Evolutionary conservation across 2,888 invertebrate genomes (phyloP), one percentile per base, ranked within the genome.

Genomic region (Melanchra persicariae): DNA sequence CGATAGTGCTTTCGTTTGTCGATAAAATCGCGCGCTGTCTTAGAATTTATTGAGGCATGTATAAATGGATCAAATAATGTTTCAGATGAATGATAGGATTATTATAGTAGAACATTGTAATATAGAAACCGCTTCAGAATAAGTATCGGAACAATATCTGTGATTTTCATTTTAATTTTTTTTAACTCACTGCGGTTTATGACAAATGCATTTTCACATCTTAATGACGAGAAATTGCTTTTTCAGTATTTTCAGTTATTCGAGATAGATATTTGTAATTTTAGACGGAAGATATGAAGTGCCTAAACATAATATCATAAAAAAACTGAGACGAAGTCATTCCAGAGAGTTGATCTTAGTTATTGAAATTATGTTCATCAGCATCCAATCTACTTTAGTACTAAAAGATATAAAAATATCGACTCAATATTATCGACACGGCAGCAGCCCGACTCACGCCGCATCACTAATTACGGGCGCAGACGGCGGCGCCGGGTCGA

Each of bases 381-480:
- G n/a, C n/a, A n/a, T n/a, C n/a, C n/a, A n/a, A n/a, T n/a, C n/a
- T n/a, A n/a, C n/a, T n/a, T n/a, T n/a, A n/a, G n/a, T 12, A 37
- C 2, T n/a, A 43, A 12, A 19, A 43, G 15, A 1, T 52, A 24
- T 1, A 57, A 64, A 71, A 73, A 37, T 79, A 86, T 84, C 87
- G 86, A 87, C 65, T 68, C 7, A 45, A 75, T 57, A 49, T 45
- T 81, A 92, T 94, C 94, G 94, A 93, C 90, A 90, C 74, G 60
- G 67, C 79, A 88, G 87, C 91, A 90, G 83, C 91, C 90, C 92
- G 84, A 85, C 68, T 73, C 74, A 78, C 87, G 87, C 92, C 92
- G 92, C 95, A 93, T 94, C 95, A 95, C 95, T 95, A 95, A 95
- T 95, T 95, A 95, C 94, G 91, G 88, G 88, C 91, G 91, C 94